Percentiles rank a stretch among this genome's conserved stretches.
Conservation (phyloP, 2,797 vertebrate species). For the Sphaeramia orbicularis region DNA sequence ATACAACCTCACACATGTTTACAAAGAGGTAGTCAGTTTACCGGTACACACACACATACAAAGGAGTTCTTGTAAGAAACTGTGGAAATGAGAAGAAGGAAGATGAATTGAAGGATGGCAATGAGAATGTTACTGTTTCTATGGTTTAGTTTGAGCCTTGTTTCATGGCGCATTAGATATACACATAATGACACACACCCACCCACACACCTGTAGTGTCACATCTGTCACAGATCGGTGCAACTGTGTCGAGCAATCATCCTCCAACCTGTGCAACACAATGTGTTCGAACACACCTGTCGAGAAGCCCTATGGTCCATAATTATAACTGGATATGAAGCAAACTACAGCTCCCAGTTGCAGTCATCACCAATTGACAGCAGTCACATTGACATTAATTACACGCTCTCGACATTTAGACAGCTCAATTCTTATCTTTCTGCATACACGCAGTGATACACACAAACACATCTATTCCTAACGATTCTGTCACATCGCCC, state of each 20-base stretch:
- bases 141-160: slow-evolving; percentile 15
- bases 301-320: slow-evolving; percentile 48
- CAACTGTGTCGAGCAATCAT: slow-evolving; percentile 37
- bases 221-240: slow-evolving; percentile 42
- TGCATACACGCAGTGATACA: slow-evolving; percentile 22
- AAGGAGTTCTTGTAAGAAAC: slow-evolving; percentile 22
- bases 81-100: slow-evolving; percentile 14
- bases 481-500: slow-evolving; percentile 57
- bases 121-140: slow-evolving; percentile 32
- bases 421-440: slow-evolving; percentile 58
- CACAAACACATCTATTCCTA: slow-evolving; percentile 34
- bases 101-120: slow-evolving; percentile 20
- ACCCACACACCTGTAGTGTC: slow-evolving; percentile 15
- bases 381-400: slow-evolving; percentile 72
- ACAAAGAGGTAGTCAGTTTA: slow-evolving; percentile 15
- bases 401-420: slow-evolving; percentile 65
- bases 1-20: slow-evolving; percentile 10
- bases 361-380: slow-evolving; percentile 71
- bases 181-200: slow-evolving; percentile 16
- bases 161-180: slow-evolving; percentile 25
- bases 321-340: slow-evolving; percentile 64
- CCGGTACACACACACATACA: neutral
- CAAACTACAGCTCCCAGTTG: slow-evolving; percentile 59
- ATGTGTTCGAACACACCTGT: slow-evolving; percentile 41
- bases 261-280: slow-evolving; percentile 33